Evolutionary conservation across 2,888 invertebrate genomes (phyloP).

Genomic region (Drosophila nr. perissopoda): DNA sequence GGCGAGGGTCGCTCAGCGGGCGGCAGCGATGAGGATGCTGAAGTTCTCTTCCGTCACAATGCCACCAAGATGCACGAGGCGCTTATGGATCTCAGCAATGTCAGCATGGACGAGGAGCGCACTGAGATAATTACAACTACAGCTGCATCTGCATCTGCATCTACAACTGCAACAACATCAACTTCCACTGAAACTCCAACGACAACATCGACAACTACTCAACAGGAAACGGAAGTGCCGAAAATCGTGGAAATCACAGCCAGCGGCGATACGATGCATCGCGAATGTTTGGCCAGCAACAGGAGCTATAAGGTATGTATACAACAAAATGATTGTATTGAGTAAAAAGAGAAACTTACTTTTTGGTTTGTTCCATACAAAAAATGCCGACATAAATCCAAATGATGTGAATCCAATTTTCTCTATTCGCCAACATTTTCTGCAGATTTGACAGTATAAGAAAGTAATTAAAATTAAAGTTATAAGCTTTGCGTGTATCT

Average conservation of each 20-base stretch:
- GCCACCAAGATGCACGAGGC: constrained; percentile 63
- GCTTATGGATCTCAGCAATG: constrained; percentile 89
- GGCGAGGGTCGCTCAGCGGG: constrained; percentile 80
- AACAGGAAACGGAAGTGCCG: constrained; percentile 71
- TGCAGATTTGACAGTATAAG: too few relatives aligned
- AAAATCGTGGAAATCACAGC: constrained; percentile 82
- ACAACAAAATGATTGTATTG: neutral
- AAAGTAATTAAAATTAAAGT: neutral
- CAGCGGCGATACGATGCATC: constrained; percentile 75
- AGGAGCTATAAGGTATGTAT: constrained; percentile 85
- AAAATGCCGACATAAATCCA: too few relatives aligned
- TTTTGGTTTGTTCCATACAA: neutral
- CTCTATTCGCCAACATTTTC: too few relatives aligned
- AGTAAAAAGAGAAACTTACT: neutral
- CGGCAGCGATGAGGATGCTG: constrained; percentile 56
- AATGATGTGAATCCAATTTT: neutral
- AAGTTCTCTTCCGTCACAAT: constrained; percentile 61
- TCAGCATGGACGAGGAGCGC: constrained; percentile 88
- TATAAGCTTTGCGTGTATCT: neutral
- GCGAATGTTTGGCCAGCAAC: constrained; percentile 86
- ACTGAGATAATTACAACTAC: constrained; percentile 45
- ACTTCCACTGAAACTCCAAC: constrained; percentile 43
- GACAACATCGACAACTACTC: constrained; percentile 49
- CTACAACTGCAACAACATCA: constrained; percentile 40
- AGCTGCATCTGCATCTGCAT: constrained; percentile 17